Evolutionary conservation across 2,888 invertebrate species (phyloP), one percentile per base, ranked within the genome.

Genomic region (Melanargia galathea): DNA sequence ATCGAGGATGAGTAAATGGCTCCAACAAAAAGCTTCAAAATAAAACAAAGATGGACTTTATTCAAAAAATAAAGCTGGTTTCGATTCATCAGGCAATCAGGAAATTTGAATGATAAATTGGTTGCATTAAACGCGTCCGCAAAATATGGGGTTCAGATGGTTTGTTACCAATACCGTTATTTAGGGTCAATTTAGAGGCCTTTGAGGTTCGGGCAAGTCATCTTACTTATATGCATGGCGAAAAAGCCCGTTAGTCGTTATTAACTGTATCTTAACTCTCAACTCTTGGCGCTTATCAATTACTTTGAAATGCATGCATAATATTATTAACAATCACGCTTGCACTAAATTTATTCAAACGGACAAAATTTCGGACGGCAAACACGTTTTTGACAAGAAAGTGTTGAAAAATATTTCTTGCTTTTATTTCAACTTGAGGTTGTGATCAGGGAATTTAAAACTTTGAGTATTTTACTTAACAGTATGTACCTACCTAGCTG

Each of bases 151-250:
- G 49, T 45, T 52, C 16, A 64, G 64, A 55, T 67, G 54, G 61
- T 55, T 63, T 59, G 62, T 55, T 68, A 62, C 63, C 61, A 62
- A 62, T 54, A 60, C 70, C 66, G 64, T 66, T 66, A 68, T 66
- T 57, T 60, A 58, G 62, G 67, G 57, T 65, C 60, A 65, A 60
- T 65, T 60, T 63, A 49, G 24, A 58, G 58, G 62, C 64, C 60
- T 60, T 60, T 64, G 46, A 63, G 45, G 26, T 30, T 20, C 16
- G 20, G 52, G 45, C 63, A 48, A 56, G 59, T 63, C 48, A 24
- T 51, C 57, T 51, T 60, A 54, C 60, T 54, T 63, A 38, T 18
- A 43, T 43, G 43, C 56, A 46, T 64, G 60, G 38, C 54, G 60
- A 61, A 64, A 62, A 63, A 62, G 48, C 11, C 57, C 48, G 58